phyloP scores from a whole-genome alignment of 2,888 invertebrate species.

The Drosophila limbata region DNA sequence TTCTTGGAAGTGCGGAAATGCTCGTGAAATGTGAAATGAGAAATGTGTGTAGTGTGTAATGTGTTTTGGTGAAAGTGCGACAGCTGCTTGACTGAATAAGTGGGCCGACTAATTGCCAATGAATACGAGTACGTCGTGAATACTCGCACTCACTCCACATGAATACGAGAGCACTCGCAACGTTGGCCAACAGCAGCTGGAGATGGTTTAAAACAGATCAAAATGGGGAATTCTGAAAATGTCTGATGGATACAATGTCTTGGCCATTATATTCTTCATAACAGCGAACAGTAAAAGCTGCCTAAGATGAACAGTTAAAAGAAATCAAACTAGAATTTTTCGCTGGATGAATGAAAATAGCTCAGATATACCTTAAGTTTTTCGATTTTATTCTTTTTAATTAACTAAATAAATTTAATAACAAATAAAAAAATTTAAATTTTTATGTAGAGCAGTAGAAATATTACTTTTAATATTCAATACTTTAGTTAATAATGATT shows the following conservation, averaged over 20 bases:
- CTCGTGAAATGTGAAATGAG: conserved; percentile 30
- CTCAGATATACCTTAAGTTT: too few species aligned
- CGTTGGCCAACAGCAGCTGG: conserved; percentile 41
- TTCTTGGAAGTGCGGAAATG: conserved; percentile 71
- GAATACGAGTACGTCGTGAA: conserved; percentile 59
- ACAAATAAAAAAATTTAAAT: too few species aligned
- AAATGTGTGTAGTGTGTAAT: conserved; percentile 18
- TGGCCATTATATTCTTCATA: not conserved
- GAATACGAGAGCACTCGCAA: not conserved
- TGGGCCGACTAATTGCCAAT: conserved; percentile 71
- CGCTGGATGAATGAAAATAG: too few species aligned
- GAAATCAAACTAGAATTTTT: too few species aligned
- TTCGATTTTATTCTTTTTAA: too few species aligned
- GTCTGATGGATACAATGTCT: not conserved
- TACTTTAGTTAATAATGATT: too few species aligned
- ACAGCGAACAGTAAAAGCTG: not conserved
- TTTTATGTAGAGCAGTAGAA: too few species aligned
- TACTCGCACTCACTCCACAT: conserved; percentile 5
- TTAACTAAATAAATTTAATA: too few species aligned
- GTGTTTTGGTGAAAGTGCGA: conserved; percentile 67
- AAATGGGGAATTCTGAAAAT: not conserved
- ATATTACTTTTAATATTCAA: too few species aligned
- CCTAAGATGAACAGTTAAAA: not conserved
- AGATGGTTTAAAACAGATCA: not conserved
- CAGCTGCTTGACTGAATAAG: conserved; percentile 72